Conservation (phyloP, 2,888 invertebrate species). For the Hirudinaria manillensis region DNA sequence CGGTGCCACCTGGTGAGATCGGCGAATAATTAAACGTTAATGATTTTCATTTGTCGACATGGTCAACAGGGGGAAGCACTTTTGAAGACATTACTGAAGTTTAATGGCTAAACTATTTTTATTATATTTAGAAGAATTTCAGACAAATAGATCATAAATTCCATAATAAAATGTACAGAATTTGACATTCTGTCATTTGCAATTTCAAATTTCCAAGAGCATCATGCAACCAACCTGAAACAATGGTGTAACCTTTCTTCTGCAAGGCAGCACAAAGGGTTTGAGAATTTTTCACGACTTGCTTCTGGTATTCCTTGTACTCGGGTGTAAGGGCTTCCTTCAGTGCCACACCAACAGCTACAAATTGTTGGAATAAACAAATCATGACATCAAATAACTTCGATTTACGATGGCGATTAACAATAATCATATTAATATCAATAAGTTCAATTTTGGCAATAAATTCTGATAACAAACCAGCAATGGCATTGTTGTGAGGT, state of each 20-base stretch:
- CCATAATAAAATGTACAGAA: no score
- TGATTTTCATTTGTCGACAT: background rate
- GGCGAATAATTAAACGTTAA: background rate
- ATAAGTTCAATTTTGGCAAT: background rate
- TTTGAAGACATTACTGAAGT: background rate
- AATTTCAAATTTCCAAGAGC: background rate
- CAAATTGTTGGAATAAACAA: background rate
- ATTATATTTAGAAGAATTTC: background rate
- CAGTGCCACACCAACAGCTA: conserved; percentile 78
- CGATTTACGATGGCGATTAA: no score
- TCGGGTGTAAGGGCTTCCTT: conserved; percentile 75
- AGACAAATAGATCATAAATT: background rate
- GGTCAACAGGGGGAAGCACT: background rate
- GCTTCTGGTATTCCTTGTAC: conserved; percentile 77
- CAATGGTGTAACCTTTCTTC: conserved; percentile 48
- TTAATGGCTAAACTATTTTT: background rate
- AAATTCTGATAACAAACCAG: conserved; percentile 59
- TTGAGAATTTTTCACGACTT: conserved; percentile 73
- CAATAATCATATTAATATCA: no score
- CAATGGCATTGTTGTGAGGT: conserved; percentile 94
- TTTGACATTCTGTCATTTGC: no score
- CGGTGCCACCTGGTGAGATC: conserved; percentile 69
- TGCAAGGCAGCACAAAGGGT: conserved; percentile 59
- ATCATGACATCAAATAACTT: background rate
- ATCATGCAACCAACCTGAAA: conserved; percentile 45